Evolutionary conservation across 2,888 invertebrate genomes (phyloP).

Genomic region (Tiliacea citrago): DNA sequence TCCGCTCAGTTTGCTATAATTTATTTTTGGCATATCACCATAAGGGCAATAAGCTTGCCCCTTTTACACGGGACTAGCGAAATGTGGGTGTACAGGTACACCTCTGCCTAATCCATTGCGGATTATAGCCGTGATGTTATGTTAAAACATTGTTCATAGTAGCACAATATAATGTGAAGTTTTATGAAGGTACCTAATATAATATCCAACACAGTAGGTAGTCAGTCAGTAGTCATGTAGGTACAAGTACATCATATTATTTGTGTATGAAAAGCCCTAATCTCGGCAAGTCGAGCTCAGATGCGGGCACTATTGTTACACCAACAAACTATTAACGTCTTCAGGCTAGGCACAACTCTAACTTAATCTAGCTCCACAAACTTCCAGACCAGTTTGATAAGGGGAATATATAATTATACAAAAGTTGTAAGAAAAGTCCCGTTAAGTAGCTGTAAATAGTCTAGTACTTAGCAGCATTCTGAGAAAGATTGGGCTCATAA

Average conservation of each 20-base stretch:
- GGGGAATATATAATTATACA: slow-evolving; percentile 50
- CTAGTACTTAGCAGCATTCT: slow-evolving; percentile 39
- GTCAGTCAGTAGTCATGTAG: too few species aligned
- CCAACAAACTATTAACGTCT: slow-evolving; percentile 55
- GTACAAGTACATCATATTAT: background rate
- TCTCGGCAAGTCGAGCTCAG: slow-evolving; percentile 20
- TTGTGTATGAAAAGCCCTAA: slow-evolving; percentile 46
- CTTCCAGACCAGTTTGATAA: slow-evolving; percentile 39
- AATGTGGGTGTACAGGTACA: too few species aligned
- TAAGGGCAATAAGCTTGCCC: too few species aligned
- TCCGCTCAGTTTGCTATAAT: too few species aligned
- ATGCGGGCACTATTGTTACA: slow-evolving; percentile 54
- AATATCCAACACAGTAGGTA: background rate
- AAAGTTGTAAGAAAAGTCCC: slow-evolving; percentile 38
- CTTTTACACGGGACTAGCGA: too few species aligned
- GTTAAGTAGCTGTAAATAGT: slow-evolving; percentile 37
- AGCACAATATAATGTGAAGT: background rate
- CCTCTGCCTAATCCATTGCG: too few species aligned
- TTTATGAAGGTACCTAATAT: background rate
- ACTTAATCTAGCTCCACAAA: slow-evolving; percentile 54
- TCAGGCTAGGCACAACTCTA: slow-evolving; percentile 24
- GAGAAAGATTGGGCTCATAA: slow-evolving; percentile 31
- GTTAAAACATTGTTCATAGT: too few species aligned
- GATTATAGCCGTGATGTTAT: too few species aligned
- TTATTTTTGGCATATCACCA: too few species aligned